Evolutionary conservation across 2,113 vertebrate species (phyloP).

Genomic region (Chroicocephalus ridibundus): DNA sequence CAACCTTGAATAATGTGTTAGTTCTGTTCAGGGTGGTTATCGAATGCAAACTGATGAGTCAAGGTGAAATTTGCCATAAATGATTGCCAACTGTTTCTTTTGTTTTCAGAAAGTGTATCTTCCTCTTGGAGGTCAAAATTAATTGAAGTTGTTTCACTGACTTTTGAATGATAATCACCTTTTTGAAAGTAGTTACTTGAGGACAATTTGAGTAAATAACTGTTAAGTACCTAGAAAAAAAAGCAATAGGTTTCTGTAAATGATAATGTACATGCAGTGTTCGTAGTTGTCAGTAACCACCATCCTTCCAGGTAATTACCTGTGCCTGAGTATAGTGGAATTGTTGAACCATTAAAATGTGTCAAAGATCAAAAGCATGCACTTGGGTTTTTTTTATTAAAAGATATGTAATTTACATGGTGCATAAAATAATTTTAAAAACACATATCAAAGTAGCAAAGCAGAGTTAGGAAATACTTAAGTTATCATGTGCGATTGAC

Average conservation of each 20-base stretch:
- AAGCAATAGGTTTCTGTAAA: not conserved
- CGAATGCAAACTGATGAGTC: not conserved
- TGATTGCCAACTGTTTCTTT: not conserved
- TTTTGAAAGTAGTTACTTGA: not conserved
- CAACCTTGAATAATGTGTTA: conserved; percentile 25
- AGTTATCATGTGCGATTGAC: not conserved
- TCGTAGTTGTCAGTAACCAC: not conserved
- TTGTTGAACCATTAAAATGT: not conserved
- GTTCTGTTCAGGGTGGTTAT: not conserved
- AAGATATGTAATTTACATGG: not conserved
- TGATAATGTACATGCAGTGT: not conserved
- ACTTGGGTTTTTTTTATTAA: not conserved
- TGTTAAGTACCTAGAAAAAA: not conserved
- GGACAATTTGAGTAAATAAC: not conserved
- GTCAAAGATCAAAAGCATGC: not conserved
- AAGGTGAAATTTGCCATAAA: conserved; percentile 4
- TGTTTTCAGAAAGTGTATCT: not conserved
- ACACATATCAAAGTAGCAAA: not conserved
- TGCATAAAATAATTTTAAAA: not conserved
- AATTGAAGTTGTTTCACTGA: not conserved
- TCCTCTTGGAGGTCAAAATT: not conserved
- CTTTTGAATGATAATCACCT: not conserved
- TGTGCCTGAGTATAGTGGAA: not conserved
- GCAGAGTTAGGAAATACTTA: not conserved
- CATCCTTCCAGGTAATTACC: not conserved